Evolutionary conservation across 2,888 invertebrate species (phyloP), one percentile per base, ranked within the genome.

Genomic region (Tetropium fuscum): DNA sequence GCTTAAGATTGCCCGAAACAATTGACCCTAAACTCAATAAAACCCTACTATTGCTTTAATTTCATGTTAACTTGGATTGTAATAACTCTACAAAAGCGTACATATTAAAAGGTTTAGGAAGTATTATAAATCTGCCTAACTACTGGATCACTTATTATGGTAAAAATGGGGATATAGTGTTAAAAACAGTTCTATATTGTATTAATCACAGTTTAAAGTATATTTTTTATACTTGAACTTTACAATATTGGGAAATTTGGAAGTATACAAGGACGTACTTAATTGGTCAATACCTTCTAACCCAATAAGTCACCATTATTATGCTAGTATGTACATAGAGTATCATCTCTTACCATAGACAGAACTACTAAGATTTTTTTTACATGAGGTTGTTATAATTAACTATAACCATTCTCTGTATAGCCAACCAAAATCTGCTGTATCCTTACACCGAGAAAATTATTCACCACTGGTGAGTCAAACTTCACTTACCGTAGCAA

Each of bases 141-240:
- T 51, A 51, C 38, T 27, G 15, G 40, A 40, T 51, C 20, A 40
- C 38, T 49, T 38, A 18, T 51, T 38, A 51, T 25, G 25, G 40
- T 51, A 51, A 58, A 63, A 60, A 64, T 55, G 53, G 58, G 60
- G 67, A 67, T 67, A 64, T 62, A 60, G 48, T 57, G 10, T 60
- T 70, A 71, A 71, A 64, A 74, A 63, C 64, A 64, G 58, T 55
- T 60, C 67, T 67, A 67, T 64, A 67, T 73, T 72, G 73, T 71
- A 72, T 69, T 74, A 77, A 77, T 77, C 77, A 77, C 77, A 77
- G 77, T 74, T 75, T 70, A 74, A 74, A 74, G 72, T 75, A 74
- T 72, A 71, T 67, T 49, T 45, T 63, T n/a, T n/a, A 64, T 67
- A 67, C 64, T 67, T 59, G 59, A 45, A 60, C 59, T 51, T 49